phyloP scores from a whole-genome alignment of 2,888 invertebrate genomes.

The Ornithoptera priamus region DNA sequence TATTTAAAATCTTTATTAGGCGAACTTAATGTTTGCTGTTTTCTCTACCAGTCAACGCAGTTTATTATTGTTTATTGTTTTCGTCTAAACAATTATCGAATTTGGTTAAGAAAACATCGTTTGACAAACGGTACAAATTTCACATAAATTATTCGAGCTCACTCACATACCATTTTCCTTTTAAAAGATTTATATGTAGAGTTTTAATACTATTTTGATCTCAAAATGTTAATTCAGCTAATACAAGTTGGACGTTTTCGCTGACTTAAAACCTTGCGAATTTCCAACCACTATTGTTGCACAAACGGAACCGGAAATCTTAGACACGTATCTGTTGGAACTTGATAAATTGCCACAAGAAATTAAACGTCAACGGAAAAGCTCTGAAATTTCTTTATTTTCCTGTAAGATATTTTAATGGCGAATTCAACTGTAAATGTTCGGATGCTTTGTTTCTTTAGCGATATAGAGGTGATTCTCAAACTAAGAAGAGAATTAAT shows the following conservation, averaged over 20 bases:
- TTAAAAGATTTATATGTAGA: neutral
- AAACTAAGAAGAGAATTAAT: neutral
- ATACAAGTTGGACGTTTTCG: constrained; percentile 48
- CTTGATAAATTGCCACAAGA: constrained; percentile 58
- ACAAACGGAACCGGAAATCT: constrained; percentile 45
- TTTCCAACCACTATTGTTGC: constrained; percentile 52
- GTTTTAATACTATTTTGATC: constrained; percentile 13
- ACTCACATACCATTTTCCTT: neutral
- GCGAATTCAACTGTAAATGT: constrained; percentile 10
- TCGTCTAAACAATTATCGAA: neutral
- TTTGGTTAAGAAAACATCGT: too few relatives aligned
- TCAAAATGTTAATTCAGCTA: constrained; percentile 28
- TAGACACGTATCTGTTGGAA: constrained; percentile 49
- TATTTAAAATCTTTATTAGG: too few relatives aligned
- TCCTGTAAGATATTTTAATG: constrained; percentile 21
- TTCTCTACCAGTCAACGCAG: too few relatives aligned
- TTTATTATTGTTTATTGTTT: too few relatives aligned
- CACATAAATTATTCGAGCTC: neutral
- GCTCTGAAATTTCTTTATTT: constrained; percentile 25
- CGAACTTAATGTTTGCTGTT: too few relatives aligned
- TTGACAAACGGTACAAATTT: too few relatives aligned
- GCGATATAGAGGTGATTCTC: neutral
- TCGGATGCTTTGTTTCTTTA: neutral
- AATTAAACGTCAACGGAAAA: constrained; percentile 35
- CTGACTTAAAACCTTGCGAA: constrained; percentile 53